These are phyloP conservation scores for Manis pentadactyla DNA, from an alignment of 2,797 vertebrate species.

Conservation along the genomic window DNA sequence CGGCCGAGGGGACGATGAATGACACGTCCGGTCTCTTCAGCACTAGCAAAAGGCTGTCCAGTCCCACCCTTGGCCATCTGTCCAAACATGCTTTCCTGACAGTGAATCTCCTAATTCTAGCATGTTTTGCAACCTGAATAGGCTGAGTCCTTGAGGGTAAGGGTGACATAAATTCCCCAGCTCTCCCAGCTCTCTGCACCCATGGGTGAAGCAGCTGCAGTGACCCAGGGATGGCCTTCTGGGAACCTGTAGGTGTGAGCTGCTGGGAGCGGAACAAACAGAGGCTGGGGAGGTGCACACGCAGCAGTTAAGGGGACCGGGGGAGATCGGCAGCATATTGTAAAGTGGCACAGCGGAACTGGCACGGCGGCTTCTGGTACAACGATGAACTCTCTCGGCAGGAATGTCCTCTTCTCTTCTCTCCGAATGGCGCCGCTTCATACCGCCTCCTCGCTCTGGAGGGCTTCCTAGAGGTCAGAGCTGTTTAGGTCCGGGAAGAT, in stretches of 20 bases:
- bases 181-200: neutral
- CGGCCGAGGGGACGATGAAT: neutral
- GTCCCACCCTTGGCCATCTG: neutral
- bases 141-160: neutral
- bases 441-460: neutral
- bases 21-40: neutral
- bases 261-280: neutral
- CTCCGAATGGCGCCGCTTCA: neutral
- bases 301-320: too few relatives aligned
- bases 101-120: neutral
- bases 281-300: too few relatives aligned
- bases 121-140: neutral
- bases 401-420: neutral
- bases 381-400: rapidly evolving
- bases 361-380: too few relatives aligned
- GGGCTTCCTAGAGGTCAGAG: neutral
- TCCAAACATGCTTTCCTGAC: neutral
- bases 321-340: too few relatives aligned
- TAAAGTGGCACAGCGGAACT: neutral
- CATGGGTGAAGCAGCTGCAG: too few relatives aligned
- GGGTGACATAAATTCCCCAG: neutral
- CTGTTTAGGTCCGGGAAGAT: neutral
- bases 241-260: neutral
- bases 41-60: neutral
- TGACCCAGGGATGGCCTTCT: neutral